Conservation (phyloP, 2,113 vertebrate species). For the Porphyrio hochstetteri region DNA sequence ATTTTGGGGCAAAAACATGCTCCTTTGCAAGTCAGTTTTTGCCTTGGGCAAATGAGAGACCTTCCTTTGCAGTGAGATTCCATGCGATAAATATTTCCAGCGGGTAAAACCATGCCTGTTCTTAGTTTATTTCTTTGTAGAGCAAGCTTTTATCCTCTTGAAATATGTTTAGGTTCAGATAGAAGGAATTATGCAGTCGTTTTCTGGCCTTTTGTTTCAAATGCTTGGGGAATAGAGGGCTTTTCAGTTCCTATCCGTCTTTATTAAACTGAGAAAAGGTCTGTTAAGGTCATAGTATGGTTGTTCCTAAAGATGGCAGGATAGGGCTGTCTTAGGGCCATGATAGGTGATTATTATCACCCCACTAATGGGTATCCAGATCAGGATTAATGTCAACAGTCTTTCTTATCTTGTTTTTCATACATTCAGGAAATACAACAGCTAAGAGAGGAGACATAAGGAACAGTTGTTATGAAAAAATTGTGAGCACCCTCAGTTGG, state of each 20-base stretch:
- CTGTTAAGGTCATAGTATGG: background rate
- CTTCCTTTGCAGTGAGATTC: background rate
- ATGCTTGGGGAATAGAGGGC: background rate
- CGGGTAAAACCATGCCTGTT: background rate
- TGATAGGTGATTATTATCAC: background rate
- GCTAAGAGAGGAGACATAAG: background rate
- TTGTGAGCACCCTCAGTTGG: background rate
- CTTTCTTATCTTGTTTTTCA: background rate
- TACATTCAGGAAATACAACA: background rate
- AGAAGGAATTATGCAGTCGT: background rate
- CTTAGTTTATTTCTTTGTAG: background rate
- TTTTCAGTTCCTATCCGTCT: background rate
- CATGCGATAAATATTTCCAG: background rate
- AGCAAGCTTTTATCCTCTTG: background rate
- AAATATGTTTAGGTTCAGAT: background rate
- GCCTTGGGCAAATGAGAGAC: background rate
- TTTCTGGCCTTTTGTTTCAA: background rate
- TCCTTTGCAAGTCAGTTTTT: background rate
- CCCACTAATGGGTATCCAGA: background rate
- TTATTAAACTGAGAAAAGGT: background rate
- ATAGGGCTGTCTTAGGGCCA: too few species aligned
- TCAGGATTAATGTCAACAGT: background rate
- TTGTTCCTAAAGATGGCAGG: background rate
- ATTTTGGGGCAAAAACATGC: background rate
- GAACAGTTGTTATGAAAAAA: background rate